Base-by-base conservation (phyloP, 2,888 invertebrate genomes). In the Tenodera sinensis region DNA sequence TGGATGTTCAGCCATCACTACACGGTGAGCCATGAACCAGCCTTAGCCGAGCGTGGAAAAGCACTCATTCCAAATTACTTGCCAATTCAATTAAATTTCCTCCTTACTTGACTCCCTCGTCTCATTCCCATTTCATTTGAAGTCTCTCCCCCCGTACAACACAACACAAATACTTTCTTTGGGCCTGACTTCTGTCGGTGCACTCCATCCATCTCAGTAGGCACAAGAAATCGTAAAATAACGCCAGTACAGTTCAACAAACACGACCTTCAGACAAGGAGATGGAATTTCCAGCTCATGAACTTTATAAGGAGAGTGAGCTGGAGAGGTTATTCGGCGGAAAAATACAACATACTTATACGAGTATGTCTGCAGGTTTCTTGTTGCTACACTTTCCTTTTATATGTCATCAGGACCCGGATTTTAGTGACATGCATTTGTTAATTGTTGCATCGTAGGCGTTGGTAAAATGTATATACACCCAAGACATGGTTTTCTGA, bases 51-150 rank as follows among this genome's bases (percentile, higher is more conserved):
- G 28, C 30, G 86, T 86, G 86, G 81, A 42, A 85, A 81, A 86
- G 86, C 86, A 86, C 86, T 86, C 81, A 28, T 86, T 86, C 86
- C 28, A 86, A 86, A 86, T 86, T 86, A 86, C 86, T 86, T 86
- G 86, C 86, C 86, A 86, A 86, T 86, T 81, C 86, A 86, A 86
- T 86, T 86, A 86, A 81, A 86, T 86, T 81, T 30, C 86, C 86
- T 81, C 86, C 15, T 86, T 28, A 86, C 86, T 86, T 81, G 28
- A 71, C 86, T 85, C 28, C 54, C 28, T 28, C 20, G 15, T 71
- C 54, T 71, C 54, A 25, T 71, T 71, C 54, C 54, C 54, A 71
- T 71, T 71, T 71, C 54, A 71, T 71, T 71, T 71, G 54, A 71
- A 71, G 54, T 25, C 25, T 71, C 54, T 25, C 54, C 54, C 12